A percentile compares a stretch with the other conserved stretches of the same genome.
These are phyloP conservation scores for Cephus spinipes DNA, from an alignment of 2,888 invertebrate genomes.

Conservation along the genomic window DNA sequence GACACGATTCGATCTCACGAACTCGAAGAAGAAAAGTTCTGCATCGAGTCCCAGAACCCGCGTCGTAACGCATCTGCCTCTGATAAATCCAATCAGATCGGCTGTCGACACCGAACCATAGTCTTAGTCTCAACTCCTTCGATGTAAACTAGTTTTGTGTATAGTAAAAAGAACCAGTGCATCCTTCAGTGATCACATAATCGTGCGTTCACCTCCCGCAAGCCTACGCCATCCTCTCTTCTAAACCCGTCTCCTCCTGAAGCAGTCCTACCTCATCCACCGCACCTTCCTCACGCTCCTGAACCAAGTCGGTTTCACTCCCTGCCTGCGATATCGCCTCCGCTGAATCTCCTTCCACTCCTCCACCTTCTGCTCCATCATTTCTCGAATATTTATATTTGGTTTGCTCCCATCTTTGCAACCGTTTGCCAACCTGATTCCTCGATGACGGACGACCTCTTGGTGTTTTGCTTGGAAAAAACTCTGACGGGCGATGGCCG, in stretches of 20 bases:
- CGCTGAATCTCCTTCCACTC: constrained; percentile 6
- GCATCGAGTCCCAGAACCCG: constrained; percentile 4
- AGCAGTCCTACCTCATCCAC: constrained; percentile 29
- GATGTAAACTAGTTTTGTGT: constrained; percentile 58
- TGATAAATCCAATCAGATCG: constrained; percentile 56
- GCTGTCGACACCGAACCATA: constrained; percentile 43
- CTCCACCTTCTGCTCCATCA: constrained; percentile 6
- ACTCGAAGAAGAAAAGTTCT: not conserved
- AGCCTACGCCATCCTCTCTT: constrained; percentile 39
- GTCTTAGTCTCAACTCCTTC: constrained; percentile 36
- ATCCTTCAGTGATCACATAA: constrained; percentile 62
- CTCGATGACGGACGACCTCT: too few relatives aligned
- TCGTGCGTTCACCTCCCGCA: constrained; percentile 59
- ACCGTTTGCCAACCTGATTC: constrained; percentile 8
- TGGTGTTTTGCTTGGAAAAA: too few relatives aligned
- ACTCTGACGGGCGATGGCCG: too few relatives aligned
- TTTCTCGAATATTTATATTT: constrained; percentile 16
- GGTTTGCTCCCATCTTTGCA: constrained; percentile 18
- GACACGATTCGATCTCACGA: not conserved
- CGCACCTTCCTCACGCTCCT: constrained; percentile 15
- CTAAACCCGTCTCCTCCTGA: constrained; percentile 27
- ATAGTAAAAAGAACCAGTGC: constrained; percentile 43
- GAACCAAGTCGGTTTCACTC: not conserved
- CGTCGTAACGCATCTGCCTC: constrained; percentile 41
- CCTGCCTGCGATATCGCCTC: too few relatives aligned